Conservation (phyloP, 2,797 vertebrate genomes). For the Sphaeramia orbicularis region DNA sequence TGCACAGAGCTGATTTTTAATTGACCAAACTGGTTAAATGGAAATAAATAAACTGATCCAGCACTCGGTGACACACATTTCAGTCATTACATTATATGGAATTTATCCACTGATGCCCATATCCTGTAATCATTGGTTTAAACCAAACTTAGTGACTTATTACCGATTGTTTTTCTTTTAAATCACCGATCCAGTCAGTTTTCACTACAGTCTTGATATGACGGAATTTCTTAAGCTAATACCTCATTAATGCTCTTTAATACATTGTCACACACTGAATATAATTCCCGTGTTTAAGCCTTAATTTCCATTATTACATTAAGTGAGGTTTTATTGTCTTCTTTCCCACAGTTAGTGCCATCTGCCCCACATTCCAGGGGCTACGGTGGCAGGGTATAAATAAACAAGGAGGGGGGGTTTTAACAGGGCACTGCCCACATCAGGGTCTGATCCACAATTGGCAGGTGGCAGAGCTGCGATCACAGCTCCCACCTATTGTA, state of each 20-base stretch:
- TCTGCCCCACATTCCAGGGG: constrained; percentile 60
- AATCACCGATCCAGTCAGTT: constrained; percentile 2
- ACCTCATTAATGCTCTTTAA: constrained; percentile 58
- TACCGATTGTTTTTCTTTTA: background rate
- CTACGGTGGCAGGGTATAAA: constrained; percentile 32
- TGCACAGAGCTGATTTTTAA: too few relatives aligned
- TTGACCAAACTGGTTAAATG: too few relatives aligned
- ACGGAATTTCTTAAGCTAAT: constrained; percentile 52
- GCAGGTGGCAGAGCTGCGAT: constrained; percentile 78
- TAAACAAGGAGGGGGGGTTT: constrained; percentile 26
- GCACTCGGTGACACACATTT: background rate
- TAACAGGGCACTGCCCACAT: constrained; percentile 40
- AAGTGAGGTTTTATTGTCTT: constrained; percentile 44
- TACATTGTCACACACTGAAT: constrained; percentile 54
- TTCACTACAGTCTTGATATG: constrained; percentile 31
- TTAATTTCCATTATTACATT: constrained; percentile 65
- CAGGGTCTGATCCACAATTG: constrained; percentile 59
- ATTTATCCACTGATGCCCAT: background rate
- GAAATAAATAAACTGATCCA: too few relatives aligned
- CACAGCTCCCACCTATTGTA: constrained; percentile 78
- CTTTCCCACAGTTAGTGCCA: constrained; percentile 46
- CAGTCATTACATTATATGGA: background rate
- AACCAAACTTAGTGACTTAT: constrained; percentile 8
- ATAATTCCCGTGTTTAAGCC: constrained; percentile 45
- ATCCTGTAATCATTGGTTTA: too few relatives aligned